A percentile compares a stretch with the other conserved stretches of the same genome.
Conservation (phyloP, 64 coral and sea anemone species). For the Porites australiensis region DNA sequence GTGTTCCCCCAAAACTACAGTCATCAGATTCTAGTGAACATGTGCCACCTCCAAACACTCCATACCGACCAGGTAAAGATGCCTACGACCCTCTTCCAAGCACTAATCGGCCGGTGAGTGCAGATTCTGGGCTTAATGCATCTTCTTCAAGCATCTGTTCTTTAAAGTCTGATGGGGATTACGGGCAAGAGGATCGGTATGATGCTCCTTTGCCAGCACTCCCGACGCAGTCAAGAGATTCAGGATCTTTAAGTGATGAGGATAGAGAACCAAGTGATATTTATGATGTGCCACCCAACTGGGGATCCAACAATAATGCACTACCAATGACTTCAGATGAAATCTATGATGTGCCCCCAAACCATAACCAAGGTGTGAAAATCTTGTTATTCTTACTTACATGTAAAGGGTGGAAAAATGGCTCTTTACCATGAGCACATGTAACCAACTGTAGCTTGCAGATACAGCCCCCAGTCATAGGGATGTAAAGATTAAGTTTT, state of each 20-base stretch:
- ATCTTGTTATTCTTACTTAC: no score
- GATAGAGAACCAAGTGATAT: not conserved
- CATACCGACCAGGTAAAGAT: not conserved
- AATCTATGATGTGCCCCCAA: conserved; percentile 45
- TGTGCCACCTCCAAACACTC: not conserved
- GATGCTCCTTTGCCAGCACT: conserved; percentile 25
- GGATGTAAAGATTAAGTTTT: no score
- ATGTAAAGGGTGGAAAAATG: no score
- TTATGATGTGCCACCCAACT: conserved; percentile 32
- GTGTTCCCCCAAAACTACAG: conserved; percentile 4
- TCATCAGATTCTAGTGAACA: not conserved
- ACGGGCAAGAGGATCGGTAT: not conserved
- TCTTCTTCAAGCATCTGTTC: conserved; percentile 46
- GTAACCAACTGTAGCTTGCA: no score
- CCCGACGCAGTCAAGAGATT: conserved; percentile 6
- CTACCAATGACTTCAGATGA: no score
- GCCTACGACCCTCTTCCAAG: conserved; percentile 44
- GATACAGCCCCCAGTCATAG: no score
- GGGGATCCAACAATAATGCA: not conserved
- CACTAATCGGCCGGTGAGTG: conserved; percentile 12
- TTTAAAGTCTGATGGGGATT: conserved; percentile 12
- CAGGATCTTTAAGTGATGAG: conserved; percentile 42
- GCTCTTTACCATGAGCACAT: no score
- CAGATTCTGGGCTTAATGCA: conserved; percentile 59
- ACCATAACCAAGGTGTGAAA: not conserved